Percentiles rank a stretch among this genome's conserved stretches.
These are phyloP conservation scores for Zaprionus nigranus DNA, from an alignment of 1,140 invertebrate genomes.

Conservation along the genomic window DNA sequence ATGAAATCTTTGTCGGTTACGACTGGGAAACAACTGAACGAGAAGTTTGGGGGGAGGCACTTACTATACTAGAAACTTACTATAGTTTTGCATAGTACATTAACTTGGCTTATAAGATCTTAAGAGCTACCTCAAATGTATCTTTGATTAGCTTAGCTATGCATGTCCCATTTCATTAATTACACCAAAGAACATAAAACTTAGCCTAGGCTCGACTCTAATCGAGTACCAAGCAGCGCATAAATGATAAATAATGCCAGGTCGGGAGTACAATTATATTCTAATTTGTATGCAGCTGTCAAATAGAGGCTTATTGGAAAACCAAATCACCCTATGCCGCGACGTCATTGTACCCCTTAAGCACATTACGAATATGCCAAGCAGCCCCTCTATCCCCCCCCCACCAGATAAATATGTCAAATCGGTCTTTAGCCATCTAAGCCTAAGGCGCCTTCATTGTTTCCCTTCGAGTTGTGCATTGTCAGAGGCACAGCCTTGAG, in stretches of 20 bases:
- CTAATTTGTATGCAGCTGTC: conserved; percentile 62
- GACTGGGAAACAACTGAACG: not conserved
- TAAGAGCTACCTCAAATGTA: not conserved
- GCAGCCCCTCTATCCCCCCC: not conserved
- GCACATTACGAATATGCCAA: conserved; percentile 43
- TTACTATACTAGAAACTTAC: not conserved
- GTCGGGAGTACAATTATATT: conserved; percentile 64
- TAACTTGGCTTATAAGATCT: not conserved
- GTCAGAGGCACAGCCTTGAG: conserved; percentile 15
- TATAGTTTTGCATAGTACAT: too few relatives aligned
- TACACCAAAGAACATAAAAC: conserved; percentile 42
- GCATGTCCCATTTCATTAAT: conserved; percentile 40
- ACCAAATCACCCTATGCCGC: not conserved
- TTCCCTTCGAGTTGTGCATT: conserved; percentile 18
- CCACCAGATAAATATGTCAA: conserved; percentile 15
- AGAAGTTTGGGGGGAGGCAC: not conserved
- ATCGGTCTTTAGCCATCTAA: conserved; percentile 25
- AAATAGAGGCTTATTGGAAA: conserved; percentile 21
- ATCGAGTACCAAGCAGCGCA: conserved; percentile 44
- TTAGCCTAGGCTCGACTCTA: conserved; percentile 12
- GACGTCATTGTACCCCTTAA: conserved; percentile 18
- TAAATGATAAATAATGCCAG: conserved; percentile 35
- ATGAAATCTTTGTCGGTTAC: not conserved
- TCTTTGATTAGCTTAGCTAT: conserved; percentile 39
- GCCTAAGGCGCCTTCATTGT: conserved; percentile 26